Conservation (phyloP, 2,797 vertebrate genomes). For the Gymnopithys bicolor region DNA sequence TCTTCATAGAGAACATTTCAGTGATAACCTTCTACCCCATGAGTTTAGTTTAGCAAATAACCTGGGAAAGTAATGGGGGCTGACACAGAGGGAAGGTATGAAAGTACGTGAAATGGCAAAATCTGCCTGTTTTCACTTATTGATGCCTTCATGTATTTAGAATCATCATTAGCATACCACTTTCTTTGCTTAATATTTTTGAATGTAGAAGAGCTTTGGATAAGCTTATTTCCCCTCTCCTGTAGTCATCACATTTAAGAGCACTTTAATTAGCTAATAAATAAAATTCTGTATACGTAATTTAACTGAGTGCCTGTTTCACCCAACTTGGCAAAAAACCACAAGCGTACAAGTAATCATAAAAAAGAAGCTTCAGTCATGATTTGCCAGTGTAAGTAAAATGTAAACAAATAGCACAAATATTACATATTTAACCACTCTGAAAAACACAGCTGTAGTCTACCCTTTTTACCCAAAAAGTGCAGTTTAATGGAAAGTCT, state of each 20-base stretch:
- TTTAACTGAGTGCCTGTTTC: conserved; percentile 1
- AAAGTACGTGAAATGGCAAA: neutral
- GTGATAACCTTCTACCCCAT: neutral
- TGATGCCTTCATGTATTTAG: neutral
- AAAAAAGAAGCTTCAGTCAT: neutral
- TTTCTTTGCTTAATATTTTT: neutral
- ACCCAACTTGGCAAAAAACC: neutral
- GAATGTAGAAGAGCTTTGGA: neutral
- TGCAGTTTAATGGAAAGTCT: neutral
- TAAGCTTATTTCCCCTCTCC: neutral
- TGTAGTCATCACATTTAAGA: neutral
- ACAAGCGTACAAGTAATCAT: neutral
- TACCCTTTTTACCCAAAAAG: neutral
- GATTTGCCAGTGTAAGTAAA: neutral
- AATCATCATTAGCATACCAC: neutral
- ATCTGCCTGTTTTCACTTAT: neutral
- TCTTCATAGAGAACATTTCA: neutral
- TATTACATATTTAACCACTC: neutral
- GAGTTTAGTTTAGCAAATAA: neutral
- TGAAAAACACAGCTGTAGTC: neutral
- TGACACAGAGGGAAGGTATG: neutral
- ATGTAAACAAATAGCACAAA: neutral
- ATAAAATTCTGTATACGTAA: neutral
- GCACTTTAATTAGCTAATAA: neutral
- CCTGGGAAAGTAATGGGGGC: neutral